Percentiles rank a stretch among this genome's conserved stretches.
These are phyloP conservation scores for Neomonachus schauinslandi DNA, from an alignment of 2,113 vertebrate genomes.

Conservation along the genomic window DNA sequence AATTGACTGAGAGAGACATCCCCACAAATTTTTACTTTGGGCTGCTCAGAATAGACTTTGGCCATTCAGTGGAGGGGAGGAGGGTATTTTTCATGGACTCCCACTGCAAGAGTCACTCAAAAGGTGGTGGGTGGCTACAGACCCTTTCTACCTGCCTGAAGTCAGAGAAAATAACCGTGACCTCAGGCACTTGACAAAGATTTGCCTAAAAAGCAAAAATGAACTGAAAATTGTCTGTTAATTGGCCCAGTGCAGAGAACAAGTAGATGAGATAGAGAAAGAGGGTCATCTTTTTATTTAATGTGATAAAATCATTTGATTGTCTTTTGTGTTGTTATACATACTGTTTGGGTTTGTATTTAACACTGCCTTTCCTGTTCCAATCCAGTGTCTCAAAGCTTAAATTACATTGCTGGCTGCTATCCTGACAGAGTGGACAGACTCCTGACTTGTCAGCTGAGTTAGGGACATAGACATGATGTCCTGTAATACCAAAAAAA, in stretches of 20 bases:
- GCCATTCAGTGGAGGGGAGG: not conserved
- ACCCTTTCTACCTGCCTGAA: not conserved
- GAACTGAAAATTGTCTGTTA: not conserved
- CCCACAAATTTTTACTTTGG: not conserved
- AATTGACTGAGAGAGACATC: not conserved
- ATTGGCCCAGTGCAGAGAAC: not conserved
- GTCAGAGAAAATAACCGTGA: slow-evolving; percentile 1
- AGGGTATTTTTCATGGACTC: not conserved
- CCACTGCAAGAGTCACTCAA: not conserved
- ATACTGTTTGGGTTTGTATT: not conserved
- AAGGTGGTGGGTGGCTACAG: not conserved
- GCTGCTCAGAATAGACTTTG: not conserved
- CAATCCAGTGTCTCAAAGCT: not conserved
- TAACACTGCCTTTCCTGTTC: not conserved
- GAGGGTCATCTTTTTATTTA: not conserved
- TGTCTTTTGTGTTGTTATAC: not conserved
- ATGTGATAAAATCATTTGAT: not conserved
- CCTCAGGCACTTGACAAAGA: not conserved
- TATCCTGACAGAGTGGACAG: not conserved
- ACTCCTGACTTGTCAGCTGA: not conserved
- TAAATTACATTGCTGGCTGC: not conserved
- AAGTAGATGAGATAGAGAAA: not conserved
- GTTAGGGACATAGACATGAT: not conserved
- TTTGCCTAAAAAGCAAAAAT: slow-evolving; percentile 9
- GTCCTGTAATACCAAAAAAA: not conserved